Base-by-base conservation (phyloP, 2,797 vertebrate species). In the Sebastes baramenuke region DNA sequence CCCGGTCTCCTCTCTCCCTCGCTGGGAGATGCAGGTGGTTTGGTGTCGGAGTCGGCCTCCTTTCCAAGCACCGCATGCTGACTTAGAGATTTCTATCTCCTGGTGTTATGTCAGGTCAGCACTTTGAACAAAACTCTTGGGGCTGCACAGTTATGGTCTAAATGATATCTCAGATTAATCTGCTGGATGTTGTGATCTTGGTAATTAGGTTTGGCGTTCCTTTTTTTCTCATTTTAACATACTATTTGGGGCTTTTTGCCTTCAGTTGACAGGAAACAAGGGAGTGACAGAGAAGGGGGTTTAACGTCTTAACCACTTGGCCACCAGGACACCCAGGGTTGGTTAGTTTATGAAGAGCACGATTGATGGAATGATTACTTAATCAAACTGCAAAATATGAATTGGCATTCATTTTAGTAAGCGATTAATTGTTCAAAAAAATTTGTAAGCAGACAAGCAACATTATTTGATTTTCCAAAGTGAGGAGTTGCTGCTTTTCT, bases 1-100 rank as follows among this genome's bases (percentile, higher is more conserved):
- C 68, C 10, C 16, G 1, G 20, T 30, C 66, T 62, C 20, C 14
- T 56, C 67, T 49, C 56, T 36, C 14, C 25, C 49, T 24, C 24
- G 38, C 82, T 76, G 75, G 20, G 75, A 75, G 49, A 54, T 67
- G 75, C 89, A 90, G 89, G 81, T 88, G 81, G 56, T 80, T 81
- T 14, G 58, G 42, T 75, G 42, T 76, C 65, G 36, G 75, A 24
- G 78, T 78, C 55, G 79, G 62, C 76, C 79, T 80, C 64, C 25
- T 81, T 75, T 84, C 62, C 34, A 25, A 27, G 49, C 77, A 77
- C 38, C 87, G 68, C 87, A 77, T 66, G 86, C 83, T 83, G 87
- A 81, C 67, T 80, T 29, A 14, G 61, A 87, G 80, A 80, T 80
- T 83, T 84, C 34, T 80, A 6, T 84, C 67, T 83, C 13, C 34